These are phyloP conservation scores for Ctenoplectra terminalis DNA, from an alignment of 1,140 invertebrate genomes.

Conservation along the genomic window DNA sequence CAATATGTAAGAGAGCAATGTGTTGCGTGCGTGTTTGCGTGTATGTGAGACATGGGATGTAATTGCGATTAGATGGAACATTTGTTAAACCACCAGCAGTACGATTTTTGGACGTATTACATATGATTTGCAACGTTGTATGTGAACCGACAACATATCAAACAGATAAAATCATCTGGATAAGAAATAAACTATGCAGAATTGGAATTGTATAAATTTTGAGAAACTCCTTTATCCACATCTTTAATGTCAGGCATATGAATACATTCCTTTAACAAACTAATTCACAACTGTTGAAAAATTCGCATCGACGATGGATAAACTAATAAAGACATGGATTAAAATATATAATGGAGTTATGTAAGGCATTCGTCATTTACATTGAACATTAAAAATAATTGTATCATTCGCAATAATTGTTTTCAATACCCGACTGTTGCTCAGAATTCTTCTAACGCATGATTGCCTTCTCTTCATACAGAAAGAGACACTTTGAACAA, in stretches of 20 bases:
- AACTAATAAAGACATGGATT: not conserved
- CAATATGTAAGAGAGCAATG: conserved; percentile 37
- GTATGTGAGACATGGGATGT: conserved; percentile 25
- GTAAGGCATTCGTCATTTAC: not conserved
- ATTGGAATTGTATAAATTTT: conserved; percentile 24
- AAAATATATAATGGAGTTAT: not conserved
- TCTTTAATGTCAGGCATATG: not conserved
- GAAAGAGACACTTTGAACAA: not conserved
- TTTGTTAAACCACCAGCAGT: conserved; percentile 77
- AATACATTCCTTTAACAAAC: not conserved
- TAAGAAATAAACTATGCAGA: conserved; percentile 29
- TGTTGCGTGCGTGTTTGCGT: conserved; percentile 33
- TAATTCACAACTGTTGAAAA: not conserved
- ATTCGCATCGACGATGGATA: too few relatives aligned
- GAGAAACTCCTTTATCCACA: conserved; percentile 18
- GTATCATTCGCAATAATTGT: not conserved
- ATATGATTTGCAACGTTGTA: conserved; percentile 22
- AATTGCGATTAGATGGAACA: conserved; percentile 43
- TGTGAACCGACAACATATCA: not conserved
- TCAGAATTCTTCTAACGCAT: not conserved
- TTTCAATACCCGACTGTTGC: not conserved
- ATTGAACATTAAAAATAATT: not conserved
- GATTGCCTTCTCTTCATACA: not conserved
- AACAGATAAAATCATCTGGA: not conserved
- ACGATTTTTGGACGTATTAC: conserved; percentile 70